These are phyloP conservation scores for Formica aserva DNA, from an alignment of 2,888 invertebrate genomes.

Conservation along the genomic window DNA sequence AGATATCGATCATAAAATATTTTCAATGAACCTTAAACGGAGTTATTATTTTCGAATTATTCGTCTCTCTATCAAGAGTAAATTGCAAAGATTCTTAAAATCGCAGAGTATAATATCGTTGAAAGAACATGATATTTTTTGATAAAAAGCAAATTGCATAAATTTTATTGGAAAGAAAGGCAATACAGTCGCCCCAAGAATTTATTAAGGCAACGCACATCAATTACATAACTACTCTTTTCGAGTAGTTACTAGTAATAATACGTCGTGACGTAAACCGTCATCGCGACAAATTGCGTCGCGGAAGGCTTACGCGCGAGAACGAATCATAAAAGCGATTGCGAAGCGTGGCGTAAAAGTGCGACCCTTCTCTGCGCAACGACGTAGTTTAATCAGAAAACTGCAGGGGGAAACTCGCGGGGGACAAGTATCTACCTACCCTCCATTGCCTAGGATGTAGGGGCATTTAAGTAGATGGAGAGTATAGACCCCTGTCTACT, in stretches of 20 bases:
- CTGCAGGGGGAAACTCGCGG: constrained; percentile 59
- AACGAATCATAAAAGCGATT: constrained; percentile 62
- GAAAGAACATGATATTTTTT: background rate
- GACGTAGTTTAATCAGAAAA: constrained; percentile 78
- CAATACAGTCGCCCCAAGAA: background rate
- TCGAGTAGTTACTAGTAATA: background rate
- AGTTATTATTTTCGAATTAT: background rate
- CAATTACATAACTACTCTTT: background rate
- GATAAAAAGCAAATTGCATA: background rate
- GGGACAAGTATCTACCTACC: constrained; percentile 65
- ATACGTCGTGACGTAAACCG: constrained; percentile 8
- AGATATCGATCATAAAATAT: constrained; percentile 15
- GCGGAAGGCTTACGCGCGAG: constrained; percentile 56
- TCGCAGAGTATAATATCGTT: background rate
- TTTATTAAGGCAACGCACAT: background rate
- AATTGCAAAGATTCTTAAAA: background rate
- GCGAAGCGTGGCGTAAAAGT: constrained; percentile 66
- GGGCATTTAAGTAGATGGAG: constrained; percentile 80
- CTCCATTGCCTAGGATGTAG: constrained; percentile 71
- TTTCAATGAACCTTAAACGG: background rate
- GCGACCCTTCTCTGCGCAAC: constrained; percentile 64
- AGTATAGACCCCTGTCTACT: constrained; percentile 78
- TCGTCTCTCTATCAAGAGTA: background rate
- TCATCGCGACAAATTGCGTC: constrained; percentile 24
- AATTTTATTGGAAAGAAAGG: background rate